These are phyloP conservation scores for Ceratina australensis DNA, from an alignment of 1,140 invertebrate genomes.

Conservation along the genomic window DNA sequence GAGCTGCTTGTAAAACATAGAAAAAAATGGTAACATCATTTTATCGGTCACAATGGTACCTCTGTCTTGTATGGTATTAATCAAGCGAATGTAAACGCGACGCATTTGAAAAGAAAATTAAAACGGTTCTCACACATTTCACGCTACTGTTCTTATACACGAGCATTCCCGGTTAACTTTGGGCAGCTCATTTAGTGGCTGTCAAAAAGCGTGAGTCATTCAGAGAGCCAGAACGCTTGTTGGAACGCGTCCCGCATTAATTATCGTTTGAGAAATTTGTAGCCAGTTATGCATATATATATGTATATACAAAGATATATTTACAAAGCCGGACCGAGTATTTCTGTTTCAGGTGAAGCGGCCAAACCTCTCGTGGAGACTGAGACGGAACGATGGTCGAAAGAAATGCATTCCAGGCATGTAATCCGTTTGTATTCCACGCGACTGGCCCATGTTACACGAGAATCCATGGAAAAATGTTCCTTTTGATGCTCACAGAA, in stretches of 20 bases:
- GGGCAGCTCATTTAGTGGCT: constrained; percentile 23
- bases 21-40: too few species aligned
- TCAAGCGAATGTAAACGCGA: too few species aligned
- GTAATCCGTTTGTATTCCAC: constrained; percentile 71
- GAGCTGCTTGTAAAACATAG: too few species aligned
- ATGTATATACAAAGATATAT: constrained; percentile 29
- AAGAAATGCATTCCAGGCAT: constrained; percentile 65
- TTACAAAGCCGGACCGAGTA: constrained; percentile 44
- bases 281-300: constrained; percentile 29
- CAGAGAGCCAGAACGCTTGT: not conserved
- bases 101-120: too few species aligned
- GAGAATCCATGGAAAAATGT: constrained; percentile 22
- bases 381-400: constrained; percentile 22
- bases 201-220: constrained; percentile 35
- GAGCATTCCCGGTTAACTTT: too few species aligned
- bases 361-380: constrained; percentile 2
- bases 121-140: too few species aligned
- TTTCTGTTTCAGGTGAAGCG: constrained; percentile 48
- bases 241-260: constrained; percentile 56
- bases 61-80: too few species aligned
- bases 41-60: too few species aligned
- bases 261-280: constrained; percentile 58
- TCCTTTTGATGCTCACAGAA: too few species aligned
- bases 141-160: too few species aligned
- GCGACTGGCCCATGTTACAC: constrained; percentile 67